A percentile compares a stretch with the other conserved stretches of the same genome.
Evolutionary conservation across 1,140 invertebrate species (phyloP).

Genomic region (Scaptomyza pallida): DNA sequence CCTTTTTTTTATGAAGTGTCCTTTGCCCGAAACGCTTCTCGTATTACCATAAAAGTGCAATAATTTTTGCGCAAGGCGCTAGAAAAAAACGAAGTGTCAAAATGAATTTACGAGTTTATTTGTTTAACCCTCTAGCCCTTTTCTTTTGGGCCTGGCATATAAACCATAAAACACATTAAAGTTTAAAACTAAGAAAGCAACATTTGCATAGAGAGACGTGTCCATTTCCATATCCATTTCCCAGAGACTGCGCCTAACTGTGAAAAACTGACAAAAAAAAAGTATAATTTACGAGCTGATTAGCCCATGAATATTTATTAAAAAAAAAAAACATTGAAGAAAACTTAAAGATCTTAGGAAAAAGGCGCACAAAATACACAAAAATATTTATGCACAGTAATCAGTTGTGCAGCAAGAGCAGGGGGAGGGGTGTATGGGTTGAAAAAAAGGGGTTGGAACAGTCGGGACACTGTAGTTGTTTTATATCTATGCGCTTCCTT

Average conservation of each 20-base stretch:
- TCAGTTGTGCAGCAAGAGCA: slow-evolving; percentile 31
- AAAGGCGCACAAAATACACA: slow-evolving; percentile 70
- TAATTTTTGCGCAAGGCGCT: slow-evolving; percentile 63
- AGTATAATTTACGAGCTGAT: slow-evolving; percentile 82
- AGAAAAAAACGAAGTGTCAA: slow-evolving; percentile 74
- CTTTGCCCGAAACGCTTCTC: slow-evolving; percentile 19
- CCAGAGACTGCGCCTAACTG: slow-evolving; percentile 55
- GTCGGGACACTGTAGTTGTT: background rate
- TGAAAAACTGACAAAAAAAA: slow-evolving; percentile 49
- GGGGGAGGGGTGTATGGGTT: background rate
- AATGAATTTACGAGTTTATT: slow-evolving; percentile 82
- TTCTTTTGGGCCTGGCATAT: slow-evolving; percentile 13
- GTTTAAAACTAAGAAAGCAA: slow-evolving; percentile 22
- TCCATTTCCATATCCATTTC: slow-evolving; percentile 58
- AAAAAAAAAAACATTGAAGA: slow-evolving; percentile 3
- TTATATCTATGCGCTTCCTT: slow-evolving; percentile 70
- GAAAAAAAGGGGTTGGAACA: slow-evolving; percentile 48
- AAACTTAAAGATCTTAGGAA: slow-evolving; percentile 27
- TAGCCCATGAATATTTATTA: slow-evolving; percentile 78
- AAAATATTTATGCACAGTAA: slow-evolving; percentile 76
- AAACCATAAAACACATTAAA: slow-evolving; percentile 18
- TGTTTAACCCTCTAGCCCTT: slow-evolving; percentile 74
- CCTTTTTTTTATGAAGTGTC: slow-evolving; percentile 10
- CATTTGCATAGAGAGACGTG: slow-evolving; percentile 38
- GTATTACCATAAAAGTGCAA: slow-evolving; percentile 77